Evolutionary conservation across 2,797 vertebrate species (phyloP), one percentile per base, ranked within the genome.

Genomic region (Enteromius anoplus): DNA sequence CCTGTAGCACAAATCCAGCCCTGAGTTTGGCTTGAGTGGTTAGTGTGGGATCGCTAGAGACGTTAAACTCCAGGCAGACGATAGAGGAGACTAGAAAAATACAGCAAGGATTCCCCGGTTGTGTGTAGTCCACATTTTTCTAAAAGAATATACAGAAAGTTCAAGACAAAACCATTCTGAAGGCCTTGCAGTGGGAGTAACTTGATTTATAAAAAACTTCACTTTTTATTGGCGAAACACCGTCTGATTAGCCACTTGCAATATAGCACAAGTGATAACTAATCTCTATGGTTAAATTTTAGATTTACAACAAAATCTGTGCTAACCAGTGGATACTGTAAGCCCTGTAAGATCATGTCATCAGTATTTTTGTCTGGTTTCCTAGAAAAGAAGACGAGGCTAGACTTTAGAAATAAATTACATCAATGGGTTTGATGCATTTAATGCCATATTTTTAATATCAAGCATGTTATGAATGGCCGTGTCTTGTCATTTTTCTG

Each of bases 21-120:
- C 53, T 42, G 55, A 26, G 55, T 76, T 76, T 76, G 75, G 55
- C n/a, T 45, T 11, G n/a, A 60, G 55, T 40, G 73, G 34, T 75
- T 75, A 15, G 12, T 4, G 37, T 76, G 15, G 40, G 45, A 42
- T 62, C 14, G 8, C 55, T 5, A 19, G 62, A n/a, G 17, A 75
- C 32, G 19, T 32, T 32, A 65, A 75, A 34, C 71, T 75, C 71
- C 29, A 32, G 17, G 62, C 62, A 65, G 29, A 64, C 60, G 26
- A 55, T 53, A 75, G 21, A 73, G 71, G 21, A 55, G 34, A 64
- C 62, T 9, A 32, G 62, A 64, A 65, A 34, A 65, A 65, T 65
- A 65, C 62, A 34, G 62, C 62, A 65, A 65, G 62, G 62, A 15
- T 65, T 65, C 62, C 62, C 7, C 32, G 8, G 1, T 64, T 12